Evolutionary conservation across 2,888 invertebrate species (phyloP), one percentile per base, ranked within the genome.

Genomic region (Acheta domesticus): DNA sequence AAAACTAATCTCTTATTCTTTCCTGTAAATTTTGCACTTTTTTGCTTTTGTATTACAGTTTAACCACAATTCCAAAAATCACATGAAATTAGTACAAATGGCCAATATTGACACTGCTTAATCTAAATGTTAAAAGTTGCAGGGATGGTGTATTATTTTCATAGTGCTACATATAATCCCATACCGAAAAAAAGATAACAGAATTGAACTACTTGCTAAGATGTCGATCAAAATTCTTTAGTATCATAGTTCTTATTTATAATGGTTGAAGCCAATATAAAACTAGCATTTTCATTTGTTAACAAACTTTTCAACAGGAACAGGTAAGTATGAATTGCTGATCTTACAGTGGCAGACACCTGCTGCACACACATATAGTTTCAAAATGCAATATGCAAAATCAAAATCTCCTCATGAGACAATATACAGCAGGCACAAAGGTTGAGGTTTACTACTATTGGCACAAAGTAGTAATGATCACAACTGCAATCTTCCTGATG

Each of bases 291-390:
- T 79, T 74, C 74, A 76, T 77, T n/a, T 77, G 73, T 48, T 74
- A 77, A 77, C 74, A 79, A 79, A 20, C 76, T 77, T 79, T 62
- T 76, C 77, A 79, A 79, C 79, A 79, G 79, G 79, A 79, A 79
- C 79, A 79, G 76, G 76, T 74, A 75, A 77, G 76, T 74, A 75
- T n/a, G 12, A 76, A 62, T 79, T 75, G 19, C 48, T 76, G 79
- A 79, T 75, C 74, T 78, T 36, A 48, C 12, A 74, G 74, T 20
- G 48, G 48, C 36, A 21, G 75, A 76, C 23, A 48, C 48, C 8
- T 48, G 20, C 76, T 76, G 75, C 76, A 62, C 14, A 62, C n/a
- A 19, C 11, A 8, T 62, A 62, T 19, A 62, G 14, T 62, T 62
- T 62, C 62, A 62, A 62, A 36, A 62, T 62, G 62, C 62, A 62